Base-by-base conservation (phyloP, 2,888 invertebrate genomes). In the Mylabris sibirica region DNA sequence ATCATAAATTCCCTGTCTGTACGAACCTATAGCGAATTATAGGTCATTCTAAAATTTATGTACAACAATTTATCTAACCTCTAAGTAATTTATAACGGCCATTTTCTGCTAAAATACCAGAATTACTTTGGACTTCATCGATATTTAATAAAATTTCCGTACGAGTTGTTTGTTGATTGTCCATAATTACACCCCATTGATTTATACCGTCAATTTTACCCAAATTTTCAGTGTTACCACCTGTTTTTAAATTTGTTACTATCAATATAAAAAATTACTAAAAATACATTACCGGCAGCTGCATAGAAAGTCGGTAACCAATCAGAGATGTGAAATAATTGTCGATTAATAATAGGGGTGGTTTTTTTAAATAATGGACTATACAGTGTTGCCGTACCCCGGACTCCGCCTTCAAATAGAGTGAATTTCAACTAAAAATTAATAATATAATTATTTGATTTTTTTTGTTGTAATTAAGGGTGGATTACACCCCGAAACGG, bases 401-500 rank as follows among this genome's bases (percentile, higher is more conserved):
- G 87, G 0, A 95, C 88, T 0, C 90, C 96, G 3, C 97, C 97
- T 85, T 98, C 97, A 89, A 92, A 95, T 0, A 94, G 87, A 0
- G 93, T 91, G 75, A 90, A 87, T 84, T 97, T 97, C 82, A 90
- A 87, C 91, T 83, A 59, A 64, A 76, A 74, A 44, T 34, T 6
- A 64, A 17, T 41, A 30, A 0, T 53, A 4, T n/a, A 17, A 26
- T 17, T 17, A 20, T 20, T 17, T 49, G 20, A n/a, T n/a, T n/a
- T 20, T 20, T n/a, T 30, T 2, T 22, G 17, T n/a, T 38, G 4
- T 14, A 30, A 81, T 30, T 30, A 30, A 8, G 30, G 30, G 30
- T 0, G 30, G 30, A 86, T 85, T 84, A 92, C 93, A 20, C 94
- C 94, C 82, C 92, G 87, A 12, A 94, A 82, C n/a, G 94, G 94